Base-by-base conservation (phyloP, 2,888 invertebrate species). In the Pollenia griseotomentosa region DNA sequence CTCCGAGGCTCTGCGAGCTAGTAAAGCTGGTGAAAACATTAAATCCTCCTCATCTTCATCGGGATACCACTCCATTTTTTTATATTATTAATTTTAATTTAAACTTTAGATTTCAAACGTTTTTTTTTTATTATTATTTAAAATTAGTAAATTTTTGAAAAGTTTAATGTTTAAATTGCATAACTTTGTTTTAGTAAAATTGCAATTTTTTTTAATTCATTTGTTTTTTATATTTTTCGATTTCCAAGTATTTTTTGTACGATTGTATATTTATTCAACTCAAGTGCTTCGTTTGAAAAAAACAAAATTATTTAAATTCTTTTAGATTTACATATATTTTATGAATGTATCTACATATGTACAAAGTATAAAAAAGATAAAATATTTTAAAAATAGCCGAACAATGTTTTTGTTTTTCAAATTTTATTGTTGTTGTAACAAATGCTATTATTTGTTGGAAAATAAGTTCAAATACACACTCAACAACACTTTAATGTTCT, bases 41-140 rank as follows among this genome's bases (percentile, higher is more conserved):
- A 97, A 95, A 90, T 97, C 97, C 93, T 97, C 97, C 90, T 97
- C 97, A 92, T 97, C 97, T 90, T 97, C 97, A 88, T 96, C 96
- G 92, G 96, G 95, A 92, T 96, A 96, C 96, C 97, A 97, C 91
- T 95, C 95, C 97, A 96, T 53, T 42, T 65, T 44, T 33, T 10
- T 75, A 14, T 53, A 23, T n/a, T 48, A 9, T 33, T 33, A 0
- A 33, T 33, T 33, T 6, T 6, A 33, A 33, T 33, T 5, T 33
- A 33, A 6, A 46, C 66, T 59, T 12, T 10, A n/a, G 33, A 19
- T 33, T 33, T 33, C 6, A 33, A 63, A 42, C 40, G 63, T 53
- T 1, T 16, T 14, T 44, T 44, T 3, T 46, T n/a, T n/a, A n/a
- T n/a, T 65, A 42, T 71, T 57, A 2, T 51, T 33, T 44, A 12